These are phyloP conservation scores for Nasonia longicornis DNA, from an alignment of 1,140 invertebrate genomes.

Conservation along the genomic window DNA sequence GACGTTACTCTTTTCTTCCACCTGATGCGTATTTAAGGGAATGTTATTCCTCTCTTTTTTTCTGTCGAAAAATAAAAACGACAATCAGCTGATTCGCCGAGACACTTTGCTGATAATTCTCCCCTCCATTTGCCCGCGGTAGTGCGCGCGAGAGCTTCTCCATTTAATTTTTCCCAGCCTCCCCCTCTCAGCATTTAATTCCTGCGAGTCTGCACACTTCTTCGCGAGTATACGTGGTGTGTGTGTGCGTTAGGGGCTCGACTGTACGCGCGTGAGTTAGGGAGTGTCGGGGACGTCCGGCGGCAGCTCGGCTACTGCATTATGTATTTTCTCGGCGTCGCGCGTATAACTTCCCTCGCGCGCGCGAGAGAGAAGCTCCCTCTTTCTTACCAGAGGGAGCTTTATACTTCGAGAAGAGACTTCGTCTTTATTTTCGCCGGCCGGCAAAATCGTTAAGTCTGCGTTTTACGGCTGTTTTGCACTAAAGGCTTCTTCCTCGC, in stretches of 20 bases:
- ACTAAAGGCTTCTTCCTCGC: neutral
- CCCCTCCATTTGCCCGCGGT: neutral
- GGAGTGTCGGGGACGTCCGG: constrained; percentile 68
- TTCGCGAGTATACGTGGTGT: neutral
- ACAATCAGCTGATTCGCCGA: neutral
- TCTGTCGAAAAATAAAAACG: too few relatives aligned
- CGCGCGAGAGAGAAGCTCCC: constrained; percentile 9
- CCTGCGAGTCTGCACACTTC: constrained; percentile 8
- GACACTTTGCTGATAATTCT: constrained; percentile 9
- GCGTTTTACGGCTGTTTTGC: neutral
- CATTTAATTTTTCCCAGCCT: constrained; percentile 44
- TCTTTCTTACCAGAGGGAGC: constrained; percentile 10
- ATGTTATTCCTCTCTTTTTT: too few relatives aligned
- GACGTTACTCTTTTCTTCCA: neutral
- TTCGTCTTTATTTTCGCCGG: constrained; percentile 18
- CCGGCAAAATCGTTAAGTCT: constrained; percentile 9
- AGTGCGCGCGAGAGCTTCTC: neutral
- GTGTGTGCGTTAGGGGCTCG: constrained; percentile 10
- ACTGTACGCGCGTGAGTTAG: constrained; percentile 53
- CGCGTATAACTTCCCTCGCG: constrained; percentile 21
- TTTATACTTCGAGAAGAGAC: neutral
- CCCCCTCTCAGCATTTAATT: constrained; percentile 37
- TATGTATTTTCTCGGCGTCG: constrained; percentile 65
- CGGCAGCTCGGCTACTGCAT: constrained; percentile 66
- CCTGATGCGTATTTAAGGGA: too few relatives aligned